Percentiles rank a stretch among this genome's conserved stretches.
Conservation (phyloP, 2,113 vertebrate genomes). For the Catharus minimus region DNA sequence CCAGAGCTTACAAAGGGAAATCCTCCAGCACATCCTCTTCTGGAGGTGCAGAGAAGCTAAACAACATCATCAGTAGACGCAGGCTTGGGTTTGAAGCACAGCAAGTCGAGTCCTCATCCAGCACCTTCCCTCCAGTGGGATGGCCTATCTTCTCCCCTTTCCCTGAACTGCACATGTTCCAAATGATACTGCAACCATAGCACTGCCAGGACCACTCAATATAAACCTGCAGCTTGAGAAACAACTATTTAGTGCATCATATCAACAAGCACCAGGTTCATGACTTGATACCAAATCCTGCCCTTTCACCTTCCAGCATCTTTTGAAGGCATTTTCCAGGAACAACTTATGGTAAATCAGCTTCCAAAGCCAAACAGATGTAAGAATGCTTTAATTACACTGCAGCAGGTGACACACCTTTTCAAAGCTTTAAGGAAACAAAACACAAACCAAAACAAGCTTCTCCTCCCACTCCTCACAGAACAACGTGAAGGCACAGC, state of each 20-base stretch:
- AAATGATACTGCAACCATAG: not conserved
- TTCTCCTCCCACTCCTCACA: not conserved
- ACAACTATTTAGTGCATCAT: not conserved
- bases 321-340: not conserved
- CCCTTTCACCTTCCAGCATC: not conserved
- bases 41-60: not conserved
- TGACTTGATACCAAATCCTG: not conserved
- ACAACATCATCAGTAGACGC: not conserved
- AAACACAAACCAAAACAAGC: not conserved
- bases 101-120: not conserved
- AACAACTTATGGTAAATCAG: not conserved
- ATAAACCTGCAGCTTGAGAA: not conserved
- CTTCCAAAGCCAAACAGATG: not conserved
- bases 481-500: not conserved
- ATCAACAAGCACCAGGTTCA: not conserved
- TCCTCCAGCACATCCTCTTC: not conserved
- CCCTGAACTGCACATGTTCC: not conserved
- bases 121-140: not conserved
- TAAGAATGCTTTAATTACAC: not conserved
- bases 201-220: not conserved
- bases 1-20: not conserved
- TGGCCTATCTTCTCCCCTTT: not conserved
- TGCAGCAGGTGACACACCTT: not conserved
- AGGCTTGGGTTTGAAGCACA: not conserved
- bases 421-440: constrained; percentile 18